phyloP scores from a whole-genome alignment of 37 sponge, comb jelly and placozoan species.

The Axinella damicornis region DNA sequence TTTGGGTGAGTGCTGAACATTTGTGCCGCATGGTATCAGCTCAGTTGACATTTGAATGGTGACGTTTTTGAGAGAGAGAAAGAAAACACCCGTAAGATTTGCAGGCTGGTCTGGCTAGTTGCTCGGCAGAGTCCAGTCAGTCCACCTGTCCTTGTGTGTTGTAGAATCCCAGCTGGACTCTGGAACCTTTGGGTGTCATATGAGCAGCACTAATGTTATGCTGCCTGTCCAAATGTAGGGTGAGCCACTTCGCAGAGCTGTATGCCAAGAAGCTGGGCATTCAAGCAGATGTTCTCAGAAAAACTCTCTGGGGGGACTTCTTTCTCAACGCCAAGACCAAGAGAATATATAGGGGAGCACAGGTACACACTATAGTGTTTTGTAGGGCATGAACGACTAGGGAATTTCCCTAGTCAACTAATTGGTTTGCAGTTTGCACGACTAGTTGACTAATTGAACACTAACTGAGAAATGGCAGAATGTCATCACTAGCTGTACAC shows the following conservation, averaged over 20 bases:
- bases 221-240: no score
- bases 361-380: slow-evolving; percentile 23
- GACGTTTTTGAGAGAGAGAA: no score
- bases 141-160: no score
- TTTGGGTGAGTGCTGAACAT: slow-evolving; percentile 82
- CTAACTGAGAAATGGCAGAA: no score
- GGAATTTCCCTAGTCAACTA: no score
- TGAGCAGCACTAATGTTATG: not conserved
- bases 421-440: no score
- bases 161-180: not conserved
- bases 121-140: no score
- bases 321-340: slow-evolving; percentile 91
- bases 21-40: no score
- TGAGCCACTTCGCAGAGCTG: slow-evolving; percentile 84
- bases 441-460: no score
- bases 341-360: slow-evolving; percentile 91
- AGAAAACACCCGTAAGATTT: not conserved
- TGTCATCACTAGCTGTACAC: no score
- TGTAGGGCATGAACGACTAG: no score
- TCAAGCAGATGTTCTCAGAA: slow-evolving; percentile 68
- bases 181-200: not conserved
- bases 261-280: slow-evolving; percentile 93
- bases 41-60: no score
- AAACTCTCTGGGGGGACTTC: slow-evolving; percentile 99
- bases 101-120: not conserved